These are phyloP conservation scores for Ceyx erithaca DNA, from an alignment of 2,797 vertebrate genomes.

Conservation along the genomic window DNA sequence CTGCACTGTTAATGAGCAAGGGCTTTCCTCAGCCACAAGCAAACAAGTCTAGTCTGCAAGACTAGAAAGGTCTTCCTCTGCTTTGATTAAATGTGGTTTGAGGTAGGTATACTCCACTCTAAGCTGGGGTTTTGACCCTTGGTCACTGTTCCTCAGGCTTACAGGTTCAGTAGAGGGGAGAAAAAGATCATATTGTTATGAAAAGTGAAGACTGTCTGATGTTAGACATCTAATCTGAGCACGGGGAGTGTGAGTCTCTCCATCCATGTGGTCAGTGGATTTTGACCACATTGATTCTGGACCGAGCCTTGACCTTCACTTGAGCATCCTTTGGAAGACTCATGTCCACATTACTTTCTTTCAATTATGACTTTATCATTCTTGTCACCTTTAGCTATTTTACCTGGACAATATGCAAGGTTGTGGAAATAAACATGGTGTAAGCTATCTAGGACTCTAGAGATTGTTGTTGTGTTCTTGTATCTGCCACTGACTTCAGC, in stretches of 20 bases:
- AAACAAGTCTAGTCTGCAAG: not conserved
- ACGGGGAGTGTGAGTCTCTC: not conserved
- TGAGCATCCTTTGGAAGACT: not conserved
- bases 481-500: not conserved
- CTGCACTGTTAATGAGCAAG: not conserved
- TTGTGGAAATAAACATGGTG: no score
- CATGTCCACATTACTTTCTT: not conserved
- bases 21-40: not conserved
- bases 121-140: not conserved
- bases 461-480: not conserved
- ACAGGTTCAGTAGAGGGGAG: rapidly evolving
- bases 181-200: not conserved
- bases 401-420: no score
- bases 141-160: not conserved
- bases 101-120: not conserved
- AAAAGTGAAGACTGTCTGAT: not conserved
- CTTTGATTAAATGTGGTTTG: not conserved
- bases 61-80: not conserved
- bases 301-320: not conserved
- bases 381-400: no score
- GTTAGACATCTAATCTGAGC: not conserved
- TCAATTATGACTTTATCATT: not conserved
- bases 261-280: not conserved
- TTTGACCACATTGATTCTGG: not conserved
- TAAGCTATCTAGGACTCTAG: no score